A percentile compares a stretch with the other conserved stretches of the same genome.
Evolutionary conservation across 2,113 vertebrate species (phyloP).

Genomic region (Onychostruthus taczanowskii): DNA sequence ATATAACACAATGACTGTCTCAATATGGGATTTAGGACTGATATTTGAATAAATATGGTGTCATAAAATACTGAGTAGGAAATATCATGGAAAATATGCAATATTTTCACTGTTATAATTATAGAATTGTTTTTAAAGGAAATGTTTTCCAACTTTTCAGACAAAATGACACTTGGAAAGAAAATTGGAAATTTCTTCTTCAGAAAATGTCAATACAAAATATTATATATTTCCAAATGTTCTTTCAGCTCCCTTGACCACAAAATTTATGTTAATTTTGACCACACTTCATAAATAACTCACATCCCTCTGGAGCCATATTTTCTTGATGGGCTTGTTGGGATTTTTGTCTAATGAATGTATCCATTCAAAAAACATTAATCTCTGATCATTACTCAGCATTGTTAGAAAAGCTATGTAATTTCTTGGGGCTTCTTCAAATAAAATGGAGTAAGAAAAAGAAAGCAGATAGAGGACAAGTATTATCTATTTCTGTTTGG

Average conservation of each 20-base stretch:
- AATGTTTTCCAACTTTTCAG: neutral
- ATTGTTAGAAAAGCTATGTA: neutral
- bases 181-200: neutral
- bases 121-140: neutral
- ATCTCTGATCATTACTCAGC: neutral
- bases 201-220: neutral
- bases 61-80: neutral
- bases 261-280: neutral
- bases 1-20: neutral
- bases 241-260: neutral
- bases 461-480: neutral
- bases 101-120: neutral
- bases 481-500: neutral
- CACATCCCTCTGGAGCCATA: neutral
- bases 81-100: neutral
- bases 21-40: neutral
- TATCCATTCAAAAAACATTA: neutral
- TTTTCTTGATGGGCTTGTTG: neutral
- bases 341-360: neutral
- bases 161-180: neutral
- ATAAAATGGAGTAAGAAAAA: neutral
- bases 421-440: neutral
- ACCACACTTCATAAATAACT: neutral
- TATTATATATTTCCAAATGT: neutral
- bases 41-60: neutral